Evolutionary conservation across 2,888 invertebrate genomes (phyloP).

Genomic region (Lathronympha strigana): DNA sequence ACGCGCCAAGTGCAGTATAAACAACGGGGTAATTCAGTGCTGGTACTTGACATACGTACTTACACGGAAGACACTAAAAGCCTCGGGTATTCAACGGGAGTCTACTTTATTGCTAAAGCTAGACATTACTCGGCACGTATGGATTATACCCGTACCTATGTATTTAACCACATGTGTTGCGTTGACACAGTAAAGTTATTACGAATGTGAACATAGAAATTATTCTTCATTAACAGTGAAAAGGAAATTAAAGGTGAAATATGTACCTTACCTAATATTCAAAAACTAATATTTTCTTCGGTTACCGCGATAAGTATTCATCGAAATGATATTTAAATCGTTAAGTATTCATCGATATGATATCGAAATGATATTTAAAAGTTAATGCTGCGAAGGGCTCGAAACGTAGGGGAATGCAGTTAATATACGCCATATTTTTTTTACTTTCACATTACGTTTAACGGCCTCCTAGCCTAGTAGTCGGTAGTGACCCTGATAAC

Average conservation of each 20-base stretch:
- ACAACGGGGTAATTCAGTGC: conserved; percentile 37
- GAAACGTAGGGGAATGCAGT: too few species aligned
- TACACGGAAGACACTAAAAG: conserved; percentile 41
- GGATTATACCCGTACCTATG: neutral
- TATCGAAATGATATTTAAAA: too few species aligned
- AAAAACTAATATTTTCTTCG: too few species aligned
- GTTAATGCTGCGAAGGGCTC: too few species aligned
- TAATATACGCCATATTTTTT: too few species aligned
- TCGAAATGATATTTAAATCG: too few species aligned
- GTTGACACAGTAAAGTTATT: neutral
- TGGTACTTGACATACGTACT: conserved; percentile 37
- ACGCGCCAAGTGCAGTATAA: conserved; percentile 35
- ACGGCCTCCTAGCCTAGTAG: too few species aligned
- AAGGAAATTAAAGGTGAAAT: neutral
- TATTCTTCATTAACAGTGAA: neutral
- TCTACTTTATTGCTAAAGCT: conserved; percentile 33
- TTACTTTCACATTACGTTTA: too few species aligned
- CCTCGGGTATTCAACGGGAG: conserved; percentile 37
- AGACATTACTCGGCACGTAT: conserved; percentile 21
- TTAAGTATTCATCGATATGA: too few species aligned
- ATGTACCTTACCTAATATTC: neutral
- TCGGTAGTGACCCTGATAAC: too few species aligned
- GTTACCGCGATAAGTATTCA: too few species aligned
- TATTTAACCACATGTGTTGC: conserved; percentile 4
- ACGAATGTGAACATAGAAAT: neutral